Evolutionary conservation across 2,113 vertebrate genomes (phyloP).

Genomic region (Henicopernis longicauda): DNA sequence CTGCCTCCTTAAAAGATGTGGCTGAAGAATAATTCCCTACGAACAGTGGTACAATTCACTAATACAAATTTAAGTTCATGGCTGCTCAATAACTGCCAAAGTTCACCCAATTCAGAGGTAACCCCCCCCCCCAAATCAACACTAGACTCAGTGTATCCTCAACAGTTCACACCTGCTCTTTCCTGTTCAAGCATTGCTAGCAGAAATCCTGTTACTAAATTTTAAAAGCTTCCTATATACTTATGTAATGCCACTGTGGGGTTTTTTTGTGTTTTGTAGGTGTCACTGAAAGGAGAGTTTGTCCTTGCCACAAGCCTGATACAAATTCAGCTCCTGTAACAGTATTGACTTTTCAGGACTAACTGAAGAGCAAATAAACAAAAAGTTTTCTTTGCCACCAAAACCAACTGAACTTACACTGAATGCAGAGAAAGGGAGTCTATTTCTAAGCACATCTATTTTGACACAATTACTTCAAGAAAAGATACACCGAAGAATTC

Average conservation of each 20-base stretch:
- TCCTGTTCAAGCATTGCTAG: background rate
- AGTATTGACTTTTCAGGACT: background rate
- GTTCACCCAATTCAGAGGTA: background rate
- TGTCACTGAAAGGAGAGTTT: background rate
- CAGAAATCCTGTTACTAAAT: background rate
- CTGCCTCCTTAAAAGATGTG: background rate
- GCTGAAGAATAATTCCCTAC: background rate
- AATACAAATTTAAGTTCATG: background rate
- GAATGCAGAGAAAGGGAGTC: background rate
- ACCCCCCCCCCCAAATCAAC: background rate
- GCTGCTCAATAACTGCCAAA: background rate
- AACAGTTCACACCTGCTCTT: background rate
- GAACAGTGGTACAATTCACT: background rate
- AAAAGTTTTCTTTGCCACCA: background rate
- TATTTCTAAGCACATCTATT: background rate
- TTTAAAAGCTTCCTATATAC: background rate
- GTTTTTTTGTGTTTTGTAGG: background rate
- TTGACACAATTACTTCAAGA: background rate
- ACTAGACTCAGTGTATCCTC: rapidly evolving
- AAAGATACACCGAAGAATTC: background rate
- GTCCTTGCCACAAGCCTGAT: background rate
- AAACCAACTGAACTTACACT: background rate
- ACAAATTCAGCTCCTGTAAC: background rate
- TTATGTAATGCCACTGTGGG: background rate
- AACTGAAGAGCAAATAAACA: background rate